A percentile compares a stretch with the other conserved stretches of the same genome.
These are phyloP conservation scores for Martes martes DNA, from an alignment of 2,113 vertebrate species.

Conservation along the genomic window DNA sequence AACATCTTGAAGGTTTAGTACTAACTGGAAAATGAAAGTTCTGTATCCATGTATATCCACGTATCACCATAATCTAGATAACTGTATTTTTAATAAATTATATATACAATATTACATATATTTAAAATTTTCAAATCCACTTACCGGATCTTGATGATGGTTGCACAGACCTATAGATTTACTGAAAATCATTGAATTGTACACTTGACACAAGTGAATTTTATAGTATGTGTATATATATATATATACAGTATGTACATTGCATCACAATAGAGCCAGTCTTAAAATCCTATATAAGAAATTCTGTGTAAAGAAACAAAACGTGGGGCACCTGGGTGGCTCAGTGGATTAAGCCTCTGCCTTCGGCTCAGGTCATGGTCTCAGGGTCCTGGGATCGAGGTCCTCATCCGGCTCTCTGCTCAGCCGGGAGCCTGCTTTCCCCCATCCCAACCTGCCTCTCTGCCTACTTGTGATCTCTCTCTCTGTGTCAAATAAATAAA, in stretches of 20 bases:
- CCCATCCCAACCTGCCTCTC: too few relatives aligned
- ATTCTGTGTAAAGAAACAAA: not conserved
- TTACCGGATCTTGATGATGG: not conserved
- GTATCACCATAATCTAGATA: not conserved
- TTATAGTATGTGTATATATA: not conserved
- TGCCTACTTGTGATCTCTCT: too few relatives aligned
- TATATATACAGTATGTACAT: not conserved
- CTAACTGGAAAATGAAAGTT: not conserved
- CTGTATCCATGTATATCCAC: not conserved
- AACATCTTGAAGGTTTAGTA: not conserved
- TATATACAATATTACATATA: not conserved
- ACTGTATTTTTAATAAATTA: not conserved
- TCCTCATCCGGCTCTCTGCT: too few relatives aligned
- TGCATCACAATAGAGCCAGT: not conserved
- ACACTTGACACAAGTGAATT: not conserved
- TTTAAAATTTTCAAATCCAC: not conserved
- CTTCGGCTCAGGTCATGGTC: too few relatives aligned
- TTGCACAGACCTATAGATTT: not conserved
- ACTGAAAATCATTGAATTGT: not conserved
- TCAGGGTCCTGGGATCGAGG: too few relatives aligned
- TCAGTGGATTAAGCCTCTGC: too few relatives aligned
- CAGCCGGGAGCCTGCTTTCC: too few relatives aligned
- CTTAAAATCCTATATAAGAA: not conserved
- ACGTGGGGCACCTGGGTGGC: not conserved
- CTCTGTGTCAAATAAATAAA: too few relatives aligned